Evolutionary conservation across 2,113 vertebrate species (phyloP), one percentile per base, ranked within the genome.

Genomic region (Podarcis raffonei): DNA sequence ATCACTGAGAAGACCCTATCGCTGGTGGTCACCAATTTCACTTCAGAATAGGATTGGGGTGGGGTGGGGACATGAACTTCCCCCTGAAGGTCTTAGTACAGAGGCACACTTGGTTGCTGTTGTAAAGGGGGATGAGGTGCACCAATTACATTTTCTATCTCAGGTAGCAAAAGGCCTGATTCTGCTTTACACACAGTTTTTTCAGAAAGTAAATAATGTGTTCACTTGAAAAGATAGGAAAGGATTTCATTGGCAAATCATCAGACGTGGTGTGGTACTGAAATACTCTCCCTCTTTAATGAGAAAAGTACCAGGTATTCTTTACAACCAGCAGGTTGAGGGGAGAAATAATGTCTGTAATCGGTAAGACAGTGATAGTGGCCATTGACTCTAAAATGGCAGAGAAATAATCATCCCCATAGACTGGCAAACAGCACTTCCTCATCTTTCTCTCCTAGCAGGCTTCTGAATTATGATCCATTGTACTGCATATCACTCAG

Each of bases 361-460:
- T 76, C 39, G 86, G 16, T 65, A 85, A 86, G 82, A 30, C 87
- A 86, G 82, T 27, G 0, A 0, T 4, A 83, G 39, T 78, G 85
- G 71, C 8, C 68, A 77, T 84, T 53, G 57, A 76, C 15, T 65
- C 2, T 53, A 86, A 74, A 5, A 6, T 39, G 86, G 32, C 86
- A 87, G 22, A 86, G 71, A 84, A 76, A 88, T 16, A 39, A 65
- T 66, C 12, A 42, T 37, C 27, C 83, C 87, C 13, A 4, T 20
- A 35, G 27, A 1, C 57, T 90, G 83, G 80, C 18, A 7, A 79
- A 1, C 83, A 81, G 5, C 25, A 9, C 27, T 90, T 90, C 27
- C 82, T 87, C 35, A 30, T 35, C 89, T 90, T 87, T 85, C 32
- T 65, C 74, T 93, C 39, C 68, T 87, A 87, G 4, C 53, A 84